Percentiles rank a stretch among this genome's conserved stretches.
phyloP scores from a whole-genome alignment of 2,113 vertebrate genomes.

The Tetraodon nigroviridis region DNA sequence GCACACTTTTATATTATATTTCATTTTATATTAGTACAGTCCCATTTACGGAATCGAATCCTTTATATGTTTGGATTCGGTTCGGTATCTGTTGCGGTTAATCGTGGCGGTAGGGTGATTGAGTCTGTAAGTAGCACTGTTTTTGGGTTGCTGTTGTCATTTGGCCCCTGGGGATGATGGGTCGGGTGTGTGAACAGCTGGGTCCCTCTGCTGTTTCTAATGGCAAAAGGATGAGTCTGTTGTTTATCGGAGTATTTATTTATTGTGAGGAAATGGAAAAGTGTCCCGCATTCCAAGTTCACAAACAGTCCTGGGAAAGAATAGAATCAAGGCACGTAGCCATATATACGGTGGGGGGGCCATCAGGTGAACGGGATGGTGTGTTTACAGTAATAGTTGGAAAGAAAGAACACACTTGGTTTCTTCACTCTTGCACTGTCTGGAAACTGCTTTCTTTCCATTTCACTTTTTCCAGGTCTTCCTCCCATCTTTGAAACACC shows the following conservation, averaged over 20 bases:
- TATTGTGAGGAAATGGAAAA: conserved; percentile 67
- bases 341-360: conserved; percentile 18
- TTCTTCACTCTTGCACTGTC: too few species aligned
- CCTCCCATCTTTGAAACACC: not conserved
- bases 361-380: too few species aligned
- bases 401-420: too few species aligned
- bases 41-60: too few species aligned
- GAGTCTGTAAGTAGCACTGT: too few species aligned
- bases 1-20: not conserved
- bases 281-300: conserved; percentile 46
- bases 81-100: too few species aligned
- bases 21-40: not conserved
- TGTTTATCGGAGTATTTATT: conserved; percentile 59
- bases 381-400: too few species aligned
- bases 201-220: conserved; percentile 22
- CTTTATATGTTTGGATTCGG: too few species aligned
- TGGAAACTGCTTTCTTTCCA: not conserved
- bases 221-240: conserved; percentile 33
- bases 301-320: conserved; percentile 57
- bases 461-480: not conserved
- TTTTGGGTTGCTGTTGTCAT: too few species aligned
- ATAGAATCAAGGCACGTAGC: conserved; percentile 30
- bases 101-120: too few species aligned
- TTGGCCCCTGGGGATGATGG: too few species aligned
- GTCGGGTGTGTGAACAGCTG: conserved; percentile 17